phyloP scores from a whole-genome alignment of 2,797 vertebrate species.

The Arnoldichthys spilopterus region DNA sequence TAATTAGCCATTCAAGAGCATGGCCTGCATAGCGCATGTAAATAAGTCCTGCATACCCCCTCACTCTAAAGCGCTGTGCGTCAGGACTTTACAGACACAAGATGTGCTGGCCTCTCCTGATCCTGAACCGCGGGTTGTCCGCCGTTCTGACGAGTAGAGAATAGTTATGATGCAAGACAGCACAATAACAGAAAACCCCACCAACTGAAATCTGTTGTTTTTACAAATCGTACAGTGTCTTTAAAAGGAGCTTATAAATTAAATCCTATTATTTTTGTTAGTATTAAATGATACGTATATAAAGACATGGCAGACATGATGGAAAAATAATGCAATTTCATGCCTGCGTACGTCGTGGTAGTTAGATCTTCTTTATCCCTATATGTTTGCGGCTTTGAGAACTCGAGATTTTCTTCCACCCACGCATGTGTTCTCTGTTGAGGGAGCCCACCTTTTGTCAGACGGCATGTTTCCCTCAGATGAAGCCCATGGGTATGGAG shows the following conservation, averaged over 20 bases:
- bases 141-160: conserved; percentile 11
- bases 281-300: not conserved
- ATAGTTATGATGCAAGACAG: not conserved
- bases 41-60: conserved; percentile 39
- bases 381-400: conserved; percentile 47
- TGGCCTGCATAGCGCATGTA: conserved; percentile 50
- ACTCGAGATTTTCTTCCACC: conserved; percentile 49
- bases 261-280: not conserved
- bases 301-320: not conserved
- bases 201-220: not conserved
- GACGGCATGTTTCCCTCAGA: conserved; percentile 45
- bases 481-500: conserved; percentile 45
- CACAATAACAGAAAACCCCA: not conserved
- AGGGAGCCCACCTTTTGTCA: conserved; percentile 55
- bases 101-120: conserved; percentile 1
- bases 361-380: conserved; percentile 35
- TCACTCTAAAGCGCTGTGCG: conserved; percentile 19
- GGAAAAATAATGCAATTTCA: not conserved
- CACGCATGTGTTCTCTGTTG: conserved; percentile 46
- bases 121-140: not conserved
- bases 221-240: not conserved
- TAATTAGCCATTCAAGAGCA: conserved; percentile 55
- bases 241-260: not conserved
- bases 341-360: conserved; percentile 24
- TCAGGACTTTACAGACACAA: conserved; percentile 23